Percentiles rank a stretch among this genome's conserved stretches.
These are phyloP conservation scores for Caenorhabditis zanzibari DNA, from an alignment of 2,888 invertebrate genomes.

Conservation along the genomic window DNA sequence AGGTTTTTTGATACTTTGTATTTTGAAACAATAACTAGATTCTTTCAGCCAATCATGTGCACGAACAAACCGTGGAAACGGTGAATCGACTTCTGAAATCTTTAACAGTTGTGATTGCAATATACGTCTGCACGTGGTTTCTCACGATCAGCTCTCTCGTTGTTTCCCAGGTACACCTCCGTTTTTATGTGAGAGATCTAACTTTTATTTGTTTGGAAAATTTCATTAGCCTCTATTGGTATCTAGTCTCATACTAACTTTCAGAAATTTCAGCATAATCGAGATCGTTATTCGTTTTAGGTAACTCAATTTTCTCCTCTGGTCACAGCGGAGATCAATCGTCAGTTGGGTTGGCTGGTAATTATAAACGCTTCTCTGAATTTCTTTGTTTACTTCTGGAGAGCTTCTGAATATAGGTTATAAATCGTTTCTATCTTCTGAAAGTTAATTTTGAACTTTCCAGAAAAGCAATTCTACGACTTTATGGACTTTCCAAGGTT, in stretches of 20 bases:
- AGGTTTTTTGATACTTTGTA: conserved; percentile 24
- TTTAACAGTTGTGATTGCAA: conserved; percentile 65
- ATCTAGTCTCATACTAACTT: conserved; percentile 4
- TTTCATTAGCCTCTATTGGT: neutral
- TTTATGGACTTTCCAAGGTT: conserved; percentile 26
- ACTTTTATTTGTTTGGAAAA: neutral
- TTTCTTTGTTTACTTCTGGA: conserved; percentile 71
- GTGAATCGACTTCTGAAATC: conserved; percentile 70
- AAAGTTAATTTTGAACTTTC: neutral
- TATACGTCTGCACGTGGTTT: conserved; percentile 74
- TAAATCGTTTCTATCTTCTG: no score
- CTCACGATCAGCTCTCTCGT: conserved; percentile 70
- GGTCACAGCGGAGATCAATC: conserved; percentile 66
- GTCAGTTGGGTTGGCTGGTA: conserved; percentile 73
- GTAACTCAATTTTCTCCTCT: conserved; percentile 44
- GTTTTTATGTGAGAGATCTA: neutral
- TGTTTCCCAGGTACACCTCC: conserved; percentile 65
- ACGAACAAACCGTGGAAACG: conserved; percentile 56
- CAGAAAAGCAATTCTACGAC: conserved; percentile 34
- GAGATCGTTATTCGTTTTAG: conserved; percentile 33
- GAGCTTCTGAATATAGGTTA: conserved; percentile 71
- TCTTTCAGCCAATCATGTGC: conserved; percentile 50
- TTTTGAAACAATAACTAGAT: neutral
- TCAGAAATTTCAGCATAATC: neutral
- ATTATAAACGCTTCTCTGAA: conserved; percentile 72